Base-by-base conservation (phyloP, 2,797 vertebrate genomes). In the Tragopan temminckii region DNA sequence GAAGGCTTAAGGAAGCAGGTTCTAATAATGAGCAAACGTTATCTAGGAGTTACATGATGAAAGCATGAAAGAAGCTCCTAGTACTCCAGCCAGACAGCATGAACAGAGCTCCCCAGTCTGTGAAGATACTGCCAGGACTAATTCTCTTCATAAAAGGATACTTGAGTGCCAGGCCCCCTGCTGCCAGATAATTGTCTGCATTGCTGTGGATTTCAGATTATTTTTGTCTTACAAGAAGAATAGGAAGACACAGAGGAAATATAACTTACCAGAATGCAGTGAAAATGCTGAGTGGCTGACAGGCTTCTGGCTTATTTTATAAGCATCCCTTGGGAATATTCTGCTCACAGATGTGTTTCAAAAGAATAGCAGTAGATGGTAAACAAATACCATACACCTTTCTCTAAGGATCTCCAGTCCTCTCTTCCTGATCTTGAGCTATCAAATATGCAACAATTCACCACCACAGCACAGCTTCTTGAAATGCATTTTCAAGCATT, bases 261-360 rank as follows among this genome's bases (percentile, higher is more conserved):
- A 7, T 62, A 87, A 75, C 48, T 46, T 79, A 63, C 62, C 23
- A 85, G 55, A 89, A 89, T 29, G 64, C 50, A 88, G 59, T 77
- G 33, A 82, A 94, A 87, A 89, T 48, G 46, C 62, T 75, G 61
- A 85, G 48, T 24, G 33, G 75, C 81, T 96, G 88, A 94, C 84
- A 90, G 62, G 23, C 24, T 83, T 33, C 72, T 82, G 75, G 83
- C 72, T 95, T 89, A 50, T 82, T 93, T 85, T 71, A 48, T 62
- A 87, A 95, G 19, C 27, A 71, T 58, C 94, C 33, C 66, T 87
- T 25, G 84, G 75, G 86, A 95, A 80, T 68, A 85, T 77, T 87
- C 64, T 89, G 45, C 84, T 90, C 80, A 94, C 90, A 92, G 75
- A 89, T 72, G 50, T 63, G 76, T 82, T 96, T 92, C 71, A 85